Evolutionary conservation across 2,113 vertebrate species (phyloP).

Genomic region (Macquaria ambigua): DNA sequence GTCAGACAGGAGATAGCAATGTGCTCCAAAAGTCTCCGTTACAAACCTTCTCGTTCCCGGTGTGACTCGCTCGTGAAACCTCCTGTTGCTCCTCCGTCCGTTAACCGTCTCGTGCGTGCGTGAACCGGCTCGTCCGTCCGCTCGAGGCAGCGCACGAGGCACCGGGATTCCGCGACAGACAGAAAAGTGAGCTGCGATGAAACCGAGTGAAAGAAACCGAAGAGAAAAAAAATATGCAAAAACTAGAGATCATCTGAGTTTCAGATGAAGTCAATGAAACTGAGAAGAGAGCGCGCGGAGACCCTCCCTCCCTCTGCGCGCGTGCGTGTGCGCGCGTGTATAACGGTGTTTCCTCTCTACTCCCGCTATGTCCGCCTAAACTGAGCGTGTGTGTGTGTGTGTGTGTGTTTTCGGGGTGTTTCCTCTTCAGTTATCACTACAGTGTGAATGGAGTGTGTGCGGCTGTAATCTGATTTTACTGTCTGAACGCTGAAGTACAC

Average conservation of each 20-base stretch:
- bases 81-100: slow-evolving; percentile 63
- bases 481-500: slow-evolving; percentile 14
- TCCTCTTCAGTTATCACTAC: slow-evolving; percentile 46
- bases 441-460: slow-evolving; percentile 43
- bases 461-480: slow-evolving; percentile 41
- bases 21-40: not conserved
- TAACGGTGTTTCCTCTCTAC: slow-evolving; percentile 53
- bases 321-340: not conserved
- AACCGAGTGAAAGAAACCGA: not conserved
- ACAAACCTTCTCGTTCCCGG: not conserved
- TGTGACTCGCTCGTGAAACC: slow-evolving; percentile 13
- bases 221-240: not conserved
- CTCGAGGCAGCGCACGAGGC: slow-evolving; percentile 24
- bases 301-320: slow-evolving; percentile 32
- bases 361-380: not conserved
- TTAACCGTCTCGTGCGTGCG: slow-evolving; percentile 13
- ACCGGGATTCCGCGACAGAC: too few species aligned
- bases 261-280: slow-evolving; percentile 33
- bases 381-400: not conserved
- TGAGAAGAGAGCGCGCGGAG: slow-evolving; percentile 33
- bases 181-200: not conserved
- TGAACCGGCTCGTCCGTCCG: not conserved
- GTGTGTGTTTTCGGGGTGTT: slow-evolving; percentile 40
- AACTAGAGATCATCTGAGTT: slow-evolving; percentile 28
- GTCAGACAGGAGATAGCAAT: slow-evolving; percentile 25